Percentiles rank a stretch among this genome's conserved stretches.
phyloP scores from a whole-genome alignment of 2,113 vertebrate species.

The Rafetus swinhoei region DNA sequence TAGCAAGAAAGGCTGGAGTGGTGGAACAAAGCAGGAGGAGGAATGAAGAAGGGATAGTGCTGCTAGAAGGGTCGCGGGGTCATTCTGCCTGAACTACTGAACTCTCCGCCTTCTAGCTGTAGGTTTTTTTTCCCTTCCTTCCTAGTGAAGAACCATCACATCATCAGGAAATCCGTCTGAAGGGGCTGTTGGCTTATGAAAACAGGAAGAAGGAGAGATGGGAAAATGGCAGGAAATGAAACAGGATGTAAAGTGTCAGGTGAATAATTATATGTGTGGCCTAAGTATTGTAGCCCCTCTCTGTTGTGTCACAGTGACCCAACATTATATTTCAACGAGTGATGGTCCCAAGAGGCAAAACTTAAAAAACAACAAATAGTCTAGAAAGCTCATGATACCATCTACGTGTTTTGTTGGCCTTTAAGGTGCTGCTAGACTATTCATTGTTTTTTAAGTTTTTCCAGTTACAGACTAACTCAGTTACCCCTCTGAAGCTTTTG shows the following conservation, averaged over 20 bases:
- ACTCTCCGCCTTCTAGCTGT: rapidly evolving
- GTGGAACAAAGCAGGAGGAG: neutral
- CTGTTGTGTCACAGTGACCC: neutral
- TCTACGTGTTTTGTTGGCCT: too few relatives aligned
- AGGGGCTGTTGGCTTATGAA: neutral
- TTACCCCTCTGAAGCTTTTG: too few relatives aligned
- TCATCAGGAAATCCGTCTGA: neutral
- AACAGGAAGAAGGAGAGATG: slow-evolving; percentile 8
- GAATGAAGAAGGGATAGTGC: neutral
- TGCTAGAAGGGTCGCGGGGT: neutral
- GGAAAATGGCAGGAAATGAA: slow-evolving; percentile 3
- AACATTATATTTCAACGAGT: neutral
- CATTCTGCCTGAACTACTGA: rapidly evolving
- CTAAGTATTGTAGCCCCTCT: neutral
- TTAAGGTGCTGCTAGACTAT: too few relatives aligned
- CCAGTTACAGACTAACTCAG: too few relatives aligned
- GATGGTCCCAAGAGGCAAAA: neutral
- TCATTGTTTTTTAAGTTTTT: too few relatives aligned
- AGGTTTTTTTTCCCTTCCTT: neutral
- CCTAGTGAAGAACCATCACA: neutral
- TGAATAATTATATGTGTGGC: neutral
- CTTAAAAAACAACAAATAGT: too few relatives aligned
- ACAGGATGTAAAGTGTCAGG: slow-evolving; percentile 15
- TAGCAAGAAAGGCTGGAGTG: neutral
- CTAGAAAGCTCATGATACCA: too few relatives aligned